These are phyloP conservation scores for Bambusicola thoracicus DNA, from an alignment of 2,113 vertebrate species.

Conservation along the genomic window DNA sequence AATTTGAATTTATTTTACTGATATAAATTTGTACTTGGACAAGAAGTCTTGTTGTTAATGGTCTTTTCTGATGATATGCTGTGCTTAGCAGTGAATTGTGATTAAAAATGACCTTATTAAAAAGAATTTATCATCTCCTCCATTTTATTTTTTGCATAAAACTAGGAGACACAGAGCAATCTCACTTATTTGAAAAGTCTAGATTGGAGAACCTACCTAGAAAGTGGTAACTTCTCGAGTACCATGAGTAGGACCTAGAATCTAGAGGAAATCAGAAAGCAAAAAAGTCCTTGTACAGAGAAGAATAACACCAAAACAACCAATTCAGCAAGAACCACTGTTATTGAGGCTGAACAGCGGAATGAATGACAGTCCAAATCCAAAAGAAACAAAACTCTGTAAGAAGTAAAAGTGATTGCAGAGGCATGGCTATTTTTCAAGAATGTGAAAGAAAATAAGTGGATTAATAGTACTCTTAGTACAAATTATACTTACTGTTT, in stretches of 20 bases:
- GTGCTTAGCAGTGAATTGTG: background rate
- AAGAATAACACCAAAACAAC: conserved; percentile 3
- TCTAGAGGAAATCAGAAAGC: conserved; percentile 6
- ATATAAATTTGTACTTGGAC: background rate
- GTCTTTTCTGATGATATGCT: background rate
- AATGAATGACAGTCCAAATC: background rate
- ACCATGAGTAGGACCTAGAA: background rate
- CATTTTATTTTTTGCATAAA: background rate
- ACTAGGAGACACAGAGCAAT: background rate
- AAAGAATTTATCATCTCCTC: background rate
- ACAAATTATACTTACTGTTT: background rate
- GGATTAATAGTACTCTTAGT: background rate
- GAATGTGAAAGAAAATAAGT: background rate
- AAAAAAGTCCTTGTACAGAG: background rate
- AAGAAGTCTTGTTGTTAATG: background rate
- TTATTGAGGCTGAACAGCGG: background rate
- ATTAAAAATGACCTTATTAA: background rate
- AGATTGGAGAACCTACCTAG: background rate
- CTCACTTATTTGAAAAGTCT: background rate
- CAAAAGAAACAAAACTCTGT: background rate
- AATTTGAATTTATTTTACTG: background rate
- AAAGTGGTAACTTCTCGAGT: background rate
- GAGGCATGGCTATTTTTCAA: background rate
- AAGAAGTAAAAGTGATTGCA: background rate
- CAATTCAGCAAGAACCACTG: background rate